These are phyloP conservation scores for Drosophila peninsularis DNA, from an alignment of 2,888 invertebrate species.

Conservation along the genomic window DNA sequence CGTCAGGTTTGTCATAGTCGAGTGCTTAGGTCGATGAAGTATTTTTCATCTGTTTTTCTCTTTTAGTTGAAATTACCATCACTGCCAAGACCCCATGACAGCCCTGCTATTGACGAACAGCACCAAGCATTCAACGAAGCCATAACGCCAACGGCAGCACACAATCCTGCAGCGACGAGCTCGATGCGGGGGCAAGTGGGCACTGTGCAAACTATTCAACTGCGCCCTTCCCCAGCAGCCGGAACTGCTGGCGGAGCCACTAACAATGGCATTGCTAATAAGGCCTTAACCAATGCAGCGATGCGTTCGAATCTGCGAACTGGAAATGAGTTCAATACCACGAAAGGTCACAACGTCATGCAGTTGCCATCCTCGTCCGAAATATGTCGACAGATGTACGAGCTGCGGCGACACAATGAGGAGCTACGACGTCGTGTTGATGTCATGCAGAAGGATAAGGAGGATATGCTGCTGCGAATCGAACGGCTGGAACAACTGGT, in stretches of 20 bases:
- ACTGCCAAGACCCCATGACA: slow-evolving; percentile 40
- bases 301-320: slow-evolving; percentile 39
- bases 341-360: slow-evolving; percentile 67
- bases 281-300: slow-evolving; percentile 21
- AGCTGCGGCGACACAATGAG: slow-evolving; percentile 81
- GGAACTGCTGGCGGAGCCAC: slow-evolving; percentile 24
- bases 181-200: slow-evolving; percentile 74
- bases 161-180: slow-evolving; percentile 50
- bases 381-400: slow-evolving; percentile 82
- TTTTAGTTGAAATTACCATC: slow-evolving; percentile 60
- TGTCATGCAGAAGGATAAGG: slow-evolving; percentile 81
- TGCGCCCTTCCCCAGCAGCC: slow-evolving; percentile 54
- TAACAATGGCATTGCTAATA: slow-evolving; percentile 58
- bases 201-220: slow-evolving; percentile 71
- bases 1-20: slow-evolving; percentile 65
- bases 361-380: slow-evolving; percentile 81
- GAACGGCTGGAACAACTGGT: slow-evolving; percentile 81
- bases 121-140: slow-evolving; percentile 42
- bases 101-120: slow-evolving; percentile 38
- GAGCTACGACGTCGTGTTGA: slow-evolving; percentile 82
- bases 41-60: no score
- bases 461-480: slow-evolving; percentile 80
- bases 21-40: not conserved
- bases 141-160: slow-evolving; percentile 11
- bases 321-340: slow-evolving; percentile 35